Evolutionary conservation across 2,797 vertebrate species (phyloP), one percentile per base, ranked within the genome.

Genomic region (Notolepis coatsorum): DNA sequence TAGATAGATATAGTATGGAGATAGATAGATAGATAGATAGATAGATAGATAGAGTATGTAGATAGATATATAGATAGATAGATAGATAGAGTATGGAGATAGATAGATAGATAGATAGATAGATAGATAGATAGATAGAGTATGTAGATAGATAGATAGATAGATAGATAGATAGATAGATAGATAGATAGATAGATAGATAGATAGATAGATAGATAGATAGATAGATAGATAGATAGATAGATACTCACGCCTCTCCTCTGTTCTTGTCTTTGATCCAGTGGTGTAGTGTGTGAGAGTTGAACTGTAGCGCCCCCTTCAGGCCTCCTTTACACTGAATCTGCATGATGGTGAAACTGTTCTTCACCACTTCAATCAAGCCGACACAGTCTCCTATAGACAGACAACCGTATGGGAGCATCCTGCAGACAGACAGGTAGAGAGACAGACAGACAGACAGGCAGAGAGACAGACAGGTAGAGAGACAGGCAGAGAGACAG

Each of bases 341-440:
- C 74, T 91, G 89, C 89, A 91, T 90, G 79, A 91, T 90, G 67
- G 89, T 91, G 65, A 89, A 85, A 2, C 91, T 92, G 75, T 84
- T 93, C 73, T 90, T 91, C 48, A 94, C 92, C 37, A 92, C 93
- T 69, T 94, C 93, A 0, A 94, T 94, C 31, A 93, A 87, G n/a
- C 93, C 92, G 55, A 94, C 93, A 3, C 92, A 92, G 80, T 93
- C 91, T 0, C 92, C 92, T 5, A 93, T 92, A 41, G 92, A 94
- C 54, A 93, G 84, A 52, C 92, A 94, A 37, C 93, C 93, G 0
- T 93, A 94, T 0, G 93, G 92, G 28, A 93, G 71, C 92, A 94
- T 93, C 57, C 92, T 92, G 55, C 50, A 64, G 7, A 68, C 17
- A 45, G 27, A 56, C 25, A 50, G 21, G 65, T 33, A 30, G 50